These are phyloP conservation scores for Linnaemya vulpina DNA, from an alignment of 2,888 invertebrate species.

Conservation along the genomic window DNA sequence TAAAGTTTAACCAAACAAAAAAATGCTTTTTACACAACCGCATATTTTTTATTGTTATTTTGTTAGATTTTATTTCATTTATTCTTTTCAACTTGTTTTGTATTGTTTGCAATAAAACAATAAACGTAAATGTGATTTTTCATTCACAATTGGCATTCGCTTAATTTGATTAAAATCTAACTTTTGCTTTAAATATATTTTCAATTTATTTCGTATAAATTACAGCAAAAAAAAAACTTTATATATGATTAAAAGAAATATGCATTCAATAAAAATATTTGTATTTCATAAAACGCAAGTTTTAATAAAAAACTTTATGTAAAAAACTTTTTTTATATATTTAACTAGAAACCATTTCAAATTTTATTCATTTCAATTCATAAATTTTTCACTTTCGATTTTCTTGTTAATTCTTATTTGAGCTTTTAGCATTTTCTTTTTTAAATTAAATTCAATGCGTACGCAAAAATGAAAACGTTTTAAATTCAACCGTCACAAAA, in stretches of 20 bases:
- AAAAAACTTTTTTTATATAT: neutral
- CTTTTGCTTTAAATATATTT: conserved; percentile 21
- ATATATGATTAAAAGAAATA: neutral
- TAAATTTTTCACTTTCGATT: conserved; percentile 45
- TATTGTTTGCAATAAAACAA: conserved; percentile 17
- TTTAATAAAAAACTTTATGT: conserved; percentile 4
- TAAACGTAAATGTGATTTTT: conserved; percentile 3
- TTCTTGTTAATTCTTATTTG: conserved; percentile 26
- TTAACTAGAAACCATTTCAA: neutral
- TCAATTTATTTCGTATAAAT: conserved; percentile 24
- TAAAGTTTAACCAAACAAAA: conserved; percentile 1
- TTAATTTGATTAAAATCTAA: conserved; percentile 37
- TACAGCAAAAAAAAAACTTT: neutral
- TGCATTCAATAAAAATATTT: conserved; percentile 22
- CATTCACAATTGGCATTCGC: conserved; percentile 20
- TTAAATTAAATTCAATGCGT: conserved; percentile 37
- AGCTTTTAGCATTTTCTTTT: conserved; percentile 16
- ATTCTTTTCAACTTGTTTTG: conserved; percentile 13
- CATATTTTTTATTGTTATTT: conserved; percentile 29
- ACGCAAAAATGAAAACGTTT: conserved; percentile 54
- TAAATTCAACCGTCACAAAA: conserved; percentile 67
- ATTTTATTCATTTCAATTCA: conserved; percentile 18
- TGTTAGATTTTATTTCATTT: no score
- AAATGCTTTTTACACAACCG: conserved; percentile 19
- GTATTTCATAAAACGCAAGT: neutral